Evolutionary conservation across 2,113 vertebrate species (phyloP), one percentile per base, ranked within the genome.

Genomic region (Megaleporinus macrocephalus): DNA sequence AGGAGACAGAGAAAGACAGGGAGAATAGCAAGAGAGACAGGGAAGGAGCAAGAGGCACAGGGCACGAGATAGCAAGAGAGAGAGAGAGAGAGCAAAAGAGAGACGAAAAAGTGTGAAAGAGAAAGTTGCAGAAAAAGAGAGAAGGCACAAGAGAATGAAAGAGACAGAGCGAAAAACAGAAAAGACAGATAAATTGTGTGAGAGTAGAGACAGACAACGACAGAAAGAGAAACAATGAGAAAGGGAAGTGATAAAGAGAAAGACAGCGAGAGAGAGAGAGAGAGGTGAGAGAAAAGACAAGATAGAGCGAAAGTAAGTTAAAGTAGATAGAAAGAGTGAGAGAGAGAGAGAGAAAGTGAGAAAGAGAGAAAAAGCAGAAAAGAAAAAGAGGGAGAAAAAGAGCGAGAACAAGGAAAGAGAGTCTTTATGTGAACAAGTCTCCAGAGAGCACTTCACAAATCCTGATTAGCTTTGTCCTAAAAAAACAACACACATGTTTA

Each of bases 201-300:
- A n/a, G n/a, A n/a, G n/a, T n/a, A n/a, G n/a, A n/a, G n/a, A n/a
- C n/a, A n/a, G n/a, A n/a, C n/a, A n/a, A n/a, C n/a, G n/a, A n/a
- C n/a, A n/a, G n/a, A n/a, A n/a, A n/a, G n/a, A n/a, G n/a, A n/a
- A n/a, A n/a, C n/a, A n/a, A n/a, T n/a, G n/a, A n/a, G 36, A 36
- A 36, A 36, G 36, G 7, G 36, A 36, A 7, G 7, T 36, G 36
- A 36, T 4, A 36, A 36, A 36, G 7, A 36, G 89, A 92, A 80
- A 91, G 27, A 91, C n/a, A n/a, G n/a, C n/a, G n/a, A 36, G 36
- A 36, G 13, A 84, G 14, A 63, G 59, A 81, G 83, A 73, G 89
- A 92, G 81, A 92, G 27, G 91, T n/a, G 12, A 84, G 15, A 63
- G 62, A 81, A 82, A 73, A 30, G 20, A 73, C 98, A 89, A 92